Conservation (phyloP, 2,113 vertebrate species). For the Gymnarchus niloticus region DNA sequence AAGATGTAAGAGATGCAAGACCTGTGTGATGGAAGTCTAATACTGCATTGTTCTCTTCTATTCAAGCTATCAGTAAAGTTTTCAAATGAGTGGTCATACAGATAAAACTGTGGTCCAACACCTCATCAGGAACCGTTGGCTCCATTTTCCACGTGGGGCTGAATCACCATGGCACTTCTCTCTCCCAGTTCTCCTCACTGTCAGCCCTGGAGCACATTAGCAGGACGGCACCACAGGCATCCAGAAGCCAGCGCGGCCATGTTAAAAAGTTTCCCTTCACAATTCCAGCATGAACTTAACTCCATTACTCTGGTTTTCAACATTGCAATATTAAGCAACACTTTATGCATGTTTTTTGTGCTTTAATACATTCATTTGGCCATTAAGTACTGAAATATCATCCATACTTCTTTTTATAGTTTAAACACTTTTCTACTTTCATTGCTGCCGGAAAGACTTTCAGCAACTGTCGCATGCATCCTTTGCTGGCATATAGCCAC, state of each 20-base stretch:
- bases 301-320: neutral
- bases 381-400: neutral
- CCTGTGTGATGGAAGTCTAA: neutral
- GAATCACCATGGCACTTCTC: no score
- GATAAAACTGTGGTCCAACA: no score
- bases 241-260: neutral
- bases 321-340: neutral
- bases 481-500: slow-evolving; percentile 23
- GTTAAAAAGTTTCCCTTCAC: neutral
- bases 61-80: no score
- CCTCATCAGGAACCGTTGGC: no score
- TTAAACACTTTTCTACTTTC: neutral
- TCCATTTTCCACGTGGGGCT: no score
- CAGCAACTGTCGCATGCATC: neutral
- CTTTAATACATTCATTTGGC: neutral
- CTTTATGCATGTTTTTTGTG: neutral
- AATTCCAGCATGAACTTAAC: neutral
- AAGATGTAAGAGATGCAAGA: neutral
- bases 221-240: neutral
- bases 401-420: neutral
- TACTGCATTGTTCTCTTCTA: neutral
- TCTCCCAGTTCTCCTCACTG: neutral
- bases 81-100: no score
- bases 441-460: neutral
- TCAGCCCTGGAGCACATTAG: neutral